Evolutionary conservation across 1,140 invertebrate genomes (phyloP).

Genomic region (Lordiphosa collinella): DNA sequence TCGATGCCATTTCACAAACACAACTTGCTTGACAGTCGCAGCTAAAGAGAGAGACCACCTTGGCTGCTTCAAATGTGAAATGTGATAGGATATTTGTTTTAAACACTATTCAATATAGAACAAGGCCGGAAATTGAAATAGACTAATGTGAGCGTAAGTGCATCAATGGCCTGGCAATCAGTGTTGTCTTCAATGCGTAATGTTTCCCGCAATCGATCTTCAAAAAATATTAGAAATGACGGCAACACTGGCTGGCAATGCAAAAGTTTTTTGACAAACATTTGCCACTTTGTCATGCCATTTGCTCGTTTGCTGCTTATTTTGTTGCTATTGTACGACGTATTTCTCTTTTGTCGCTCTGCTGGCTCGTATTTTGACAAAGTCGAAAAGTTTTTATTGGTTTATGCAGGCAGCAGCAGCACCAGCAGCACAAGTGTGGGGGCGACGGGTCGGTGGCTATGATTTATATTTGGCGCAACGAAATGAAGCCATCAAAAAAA

Average conservation of each 20-base stretch:
- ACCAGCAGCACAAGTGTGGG: no score
- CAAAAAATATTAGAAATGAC: no score
- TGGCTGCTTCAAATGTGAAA: conserved; percentile 26
- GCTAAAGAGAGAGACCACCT: conserved; percentile 38
- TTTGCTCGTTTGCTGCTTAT: conserved; percentile 24
- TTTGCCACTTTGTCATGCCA: conserved; percentile 70
- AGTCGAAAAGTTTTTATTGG: conserved; percentile 72
- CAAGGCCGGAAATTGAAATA: conserved; percentile 56
- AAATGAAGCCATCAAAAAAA: conserved; percentile 73
- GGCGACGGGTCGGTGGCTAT: conserved; percentile 28
- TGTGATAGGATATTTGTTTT: conserved; percentile 50
- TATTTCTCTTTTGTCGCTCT: neutral
- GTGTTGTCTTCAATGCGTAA: no score
- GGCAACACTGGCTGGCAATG: conserved; percentile 24
- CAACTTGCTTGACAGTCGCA: conserved; percentile 19
- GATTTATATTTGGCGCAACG: conserved; percentile 68
- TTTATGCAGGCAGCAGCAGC: conserved; percentile 7
- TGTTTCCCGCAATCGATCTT: no score
- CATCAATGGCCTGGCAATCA: conserved; percentile 12
- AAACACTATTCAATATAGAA: conserved; percentile 18
- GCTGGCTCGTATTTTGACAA: conserved; percentile 63
- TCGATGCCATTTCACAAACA: conserved; percentile 56
- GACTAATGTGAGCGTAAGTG: conserved; percentile 5
- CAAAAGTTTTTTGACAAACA: conserved; percentile 70
- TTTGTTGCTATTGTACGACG: conserved; percentile 10